Base-by-base conservation (phyloP, 2,797 vertebrate genomes). In the Labroides dimidiatus region DNA sequence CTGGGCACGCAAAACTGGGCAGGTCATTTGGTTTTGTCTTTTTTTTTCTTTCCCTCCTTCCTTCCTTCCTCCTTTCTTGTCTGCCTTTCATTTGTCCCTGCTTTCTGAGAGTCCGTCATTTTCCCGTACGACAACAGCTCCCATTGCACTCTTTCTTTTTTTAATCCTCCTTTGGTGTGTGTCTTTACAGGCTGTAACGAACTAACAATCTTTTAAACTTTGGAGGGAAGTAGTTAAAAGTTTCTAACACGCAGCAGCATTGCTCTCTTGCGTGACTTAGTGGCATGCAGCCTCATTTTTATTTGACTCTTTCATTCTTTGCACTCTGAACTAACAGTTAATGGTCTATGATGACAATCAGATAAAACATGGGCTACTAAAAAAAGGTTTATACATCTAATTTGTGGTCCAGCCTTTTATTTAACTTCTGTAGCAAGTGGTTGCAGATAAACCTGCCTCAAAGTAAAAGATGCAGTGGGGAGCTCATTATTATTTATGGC, bases 401-500 rank as follows among this genome's bases (percentile, higher is more conserved):
- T 80, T 64, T 42, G 21, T 15, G 33, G 4, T 63, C 50, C 0
- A 0, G 36, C 44, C 76, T 72, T 82, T 70, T 42, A 72, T 71
- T 78, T 78, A 11, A 53, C 56, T 68, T 79, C 21, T 54, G 15
- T 70, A 59, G 58, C n/a, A 17, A 8, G 15, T 44, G n/a, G 65
- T 39, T 72, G 72, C 60, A 81, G 70, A 86, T 69, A 69, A 78
- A 84, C 82, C 53, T 78, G 77, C 89, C 87, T 77, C 50, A 36
- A 71, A 80, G 50, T 78, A 77, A 82, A 84, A 71, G 72, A 66
- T 69, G 14, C 51, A 52, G 47, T 37, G 59, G 58, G 56, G 42
- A 61, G 37, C 78, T 83, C 52, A 63, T 84, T 80, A 85, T 87
- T 86, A 89, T 89, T 85, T 75, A 90, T 68, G 53, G 58, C 20